Percentiles rank a stretch among this genome's conserved stretches.
Evolutionary conservation across 2,888 invertebrate species (phyloP).

Genomic region (Drosophila suboccidentalis): DNA sequence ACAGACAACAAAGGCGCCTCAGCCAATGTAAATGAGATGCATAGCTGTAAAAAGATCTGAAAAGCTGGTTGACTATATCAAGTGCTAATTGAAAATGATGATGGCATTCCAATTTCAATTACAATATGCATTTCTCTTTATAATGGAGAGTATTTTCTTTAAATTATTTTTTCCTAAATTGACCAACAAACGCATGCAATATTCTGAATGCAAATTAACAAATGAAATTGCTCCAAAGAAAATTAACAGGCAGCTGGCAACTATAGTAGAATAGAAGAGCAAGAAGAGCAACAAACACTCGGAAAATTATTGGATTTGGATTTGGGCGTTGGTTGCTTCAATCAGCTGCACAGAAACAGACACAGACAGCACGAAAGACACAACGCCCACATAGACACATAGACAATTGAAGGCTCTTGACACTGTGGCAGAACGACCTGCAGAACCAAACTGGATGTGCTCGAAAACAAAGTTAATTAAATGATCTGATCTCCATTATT

Average conservation of each 20-base stretch:
- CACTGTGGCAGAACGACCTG: conserved; percentile 48
- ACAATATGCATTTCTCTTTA: conserved; percentile 16
- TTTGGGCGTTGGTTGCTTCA: conserved; percentile 62
- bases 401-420: conserved; percentile 58
- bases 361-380: conserved; percentile 46
- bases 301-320: conserved; percentile 68
- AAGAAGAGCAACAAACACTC: conserved; percentile 27
- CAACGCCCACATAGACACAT: conserved; percentile 38
- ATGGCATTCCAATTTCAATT: conserved; percentile 49
- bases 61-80: conserved; percentile 22
- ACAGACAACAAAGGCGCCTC: conserved; percentile 37
- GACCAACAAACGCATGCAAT: conserved; percentile 58
- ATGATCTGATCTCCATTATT: conserved; percentile 84
- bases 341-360: conserved; percentile 52
- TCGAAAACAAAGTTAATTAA: conserved; percentile 84
- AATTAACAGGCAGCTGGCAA: conserved; percentile 54
- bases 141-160: conserved; percentile 15
- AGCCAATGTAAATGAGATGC: conserved; percentile 64
- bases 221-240: conserved; percentile 56
- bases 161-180: conserved; percentile 48
- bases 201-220: conserved; percentile 76
- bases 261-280: conserved; percentile 17
- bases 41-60: conserved; percentile 54
- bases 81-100: conserved; percentile 47
- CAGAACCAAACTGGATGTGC: conserved; percentile 57